Conservation (phyloP, 2,888 invertebrate genomes). For the Sminthurinus aureus region DNA sequence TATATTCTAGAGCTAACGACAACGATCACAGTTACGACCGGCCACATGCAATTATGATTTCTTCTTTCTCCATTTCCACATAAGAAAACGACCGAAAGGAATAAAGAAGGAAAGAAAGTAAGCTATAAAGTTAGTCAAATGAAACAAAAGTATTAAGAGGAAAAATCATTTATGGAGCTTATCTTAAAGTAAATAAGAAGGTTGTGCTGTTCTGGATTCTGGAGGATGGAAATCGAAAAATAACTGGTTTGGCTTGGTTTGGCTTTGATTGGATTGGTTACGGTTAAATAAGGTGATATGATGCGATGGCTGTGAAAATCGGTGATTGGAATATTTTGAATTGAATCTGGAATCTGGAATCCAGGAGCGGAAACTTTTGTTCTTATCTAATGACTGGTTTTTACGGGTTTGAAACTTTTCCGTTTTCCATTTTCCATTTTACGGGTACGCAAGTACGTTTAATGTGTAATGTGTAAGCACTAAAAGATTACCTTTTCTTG, state of each 20-base stretch:
- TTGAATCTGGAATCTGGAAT: constrained; percentile 30
- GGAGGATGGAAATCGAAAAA: neutral
- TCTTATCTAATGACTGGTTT: constrained; percentile 41
- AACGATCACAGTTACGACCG: too few relatives aligned
- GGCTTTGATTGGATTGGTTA: neutral
- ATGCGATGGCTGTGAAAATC: constrained; percentile 30
- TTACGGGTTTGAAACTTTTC: neutral
- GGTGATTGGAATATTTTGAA: constrained; percentile 42
- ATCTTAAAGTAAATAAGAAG: neutral
- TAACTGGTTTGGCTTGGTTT: too few relatives aligned
- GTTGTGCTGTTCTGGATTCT: neutral
- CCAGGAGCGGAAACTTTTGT: constrained; percentile 38
- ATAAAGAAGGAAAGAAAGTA: neutral
- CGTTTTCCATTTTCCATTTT: neutral
- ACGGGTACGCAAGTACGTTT: constrained; percentile 1
- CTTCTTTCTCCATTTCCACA: too few relatives aligned
- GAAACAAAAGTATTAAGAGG: neutral
- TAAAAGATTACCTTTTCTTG: neutral
- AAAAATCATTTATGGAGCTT: neutral
- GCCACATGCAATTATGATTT: too few relatives aligned
- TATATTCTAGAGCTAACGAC: neutral
- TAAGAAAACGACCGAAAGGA: neutral
- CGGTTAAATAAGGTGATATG: neutral
- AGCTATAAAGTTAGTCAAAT: neutral
- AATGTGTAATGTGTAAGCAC: neutral